A percentile compares a stretch with the other conserved stretches of the same genome.
Conservation (phyloP, 2,797 vertebrate species). For the Periparus ater region DNA sequence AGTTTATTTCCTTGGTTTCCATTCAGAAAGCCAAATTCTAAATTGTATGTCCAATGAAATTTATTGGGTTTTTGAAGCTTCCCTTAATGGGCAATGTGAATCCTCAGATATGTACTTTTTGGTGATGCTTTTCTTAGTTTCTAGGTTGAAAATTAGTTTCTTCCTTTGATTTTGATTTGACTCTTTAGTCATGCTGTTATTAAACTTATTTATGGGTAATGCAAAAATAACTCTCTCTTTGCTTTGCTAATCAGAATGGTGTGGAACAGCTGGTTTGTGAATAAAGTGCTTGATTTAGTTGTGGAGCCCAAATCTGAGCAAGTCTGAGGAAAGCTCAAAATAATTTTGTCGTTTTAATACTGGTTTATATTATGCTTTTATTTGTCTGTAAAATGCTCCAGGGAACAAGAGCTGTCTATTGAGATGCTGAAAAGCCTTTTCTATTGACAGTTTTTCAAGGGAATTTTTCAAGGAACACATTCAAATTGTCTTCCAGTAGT, state of each 20-base stretch:
- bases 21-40: background rate
- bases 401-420: background rate
- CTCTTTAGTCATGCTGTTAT: background rate
- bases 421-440: background rate
- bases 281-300: background rate
- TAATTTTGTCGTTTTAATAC: background rate
- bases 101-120: background rate
- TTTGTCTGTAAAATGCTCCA: background rate
- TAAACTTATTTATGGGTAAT: background rate
- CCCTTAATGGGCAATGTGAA: background rate
- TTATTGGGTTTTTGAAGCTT: background rate
- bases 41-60: background rate
- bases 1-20: background rate
- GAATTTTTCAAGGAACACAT: background rate
- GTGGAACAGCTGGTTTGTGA: background rate
- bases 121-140: background rate
- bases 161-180: background rate
- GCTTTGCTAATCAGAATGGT: background rate
- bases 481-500: background rate
- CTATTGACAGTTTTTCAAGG: background rate
- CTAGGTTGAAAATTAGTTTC: background rate
- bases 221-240: background rate
- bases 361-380: background rate
- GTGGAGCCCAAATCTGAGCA: background rate
- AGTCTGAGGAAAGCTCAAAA: background rate